phyloP scores from a whole-genome alignment of 2,888 invertebrate species.

The Chrysina gloriosa region DNA sequence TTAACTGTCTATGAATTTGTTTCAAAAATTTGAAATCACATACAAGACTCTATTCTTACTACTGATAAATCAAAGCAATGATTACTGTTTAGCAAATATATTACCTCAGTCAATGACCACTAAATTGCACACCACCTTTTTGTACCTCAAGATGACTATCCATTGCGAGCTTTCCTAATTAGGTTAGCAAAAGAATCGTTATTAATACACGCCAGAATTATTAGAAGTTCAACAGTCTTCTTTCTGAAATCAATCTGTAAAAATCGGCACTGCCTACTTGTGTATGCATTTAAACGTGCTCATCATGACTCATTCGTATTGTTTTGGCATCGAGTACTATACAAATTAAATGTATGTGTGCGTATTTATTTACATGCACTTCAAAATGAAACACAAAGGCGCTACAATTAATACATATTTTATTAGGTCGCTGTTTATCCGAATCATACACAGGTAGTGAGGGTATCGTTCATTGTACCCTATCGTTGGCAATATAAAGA shows the following conservation, averaged over 20 bases:
- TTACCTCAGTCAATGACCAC: no score
- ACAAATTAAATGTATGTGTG: slow-evolving; percentile 34
- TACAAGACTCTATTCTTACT: no score
- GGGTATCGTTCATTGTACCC: slow-evolving; percentile 34
- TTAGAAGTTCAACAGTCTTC: slow-evolving; percentile 20
- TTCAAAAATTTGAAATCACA: no score
- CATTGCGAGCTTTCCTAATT: no score
- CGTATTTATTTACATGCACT: slow-evolving; percentile 11
- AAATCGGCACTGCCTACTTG: slow-evolving; percentile 12
- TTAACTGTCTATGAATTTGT: no score
- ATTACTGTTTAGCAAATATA: no score
- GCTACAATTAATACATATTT: slow-evolving; percentile 41
- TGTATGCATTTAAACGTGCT: neutral
- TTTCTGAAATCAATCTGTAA: slow-evolving; percentile 20
- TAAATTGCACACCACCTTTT: no score
- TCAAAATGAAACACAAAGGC: slow-evolving; percentile 27
- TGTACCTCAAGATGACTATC: no score
- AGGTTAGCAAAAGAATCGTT: no score
- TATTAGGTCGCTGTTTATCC: slow-evolving; percentile 38
- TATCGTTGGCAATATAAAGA: slow-evolving; percentile 19
- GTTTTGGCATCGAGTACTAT: slow-evolving; percentile 33
- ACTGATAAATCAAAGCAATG: no score
- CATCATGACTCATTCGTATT: slow-evolving; percentile 4
- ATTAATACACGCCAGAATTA: no score
- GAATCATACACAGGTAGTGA: slow-evolving; percentile 4